These are phyloP conservation scores for Cnemophilus loriae DNA, from an alignment of 2,113 vertebrate genomes.

Conservation along the genomic window DNA sequence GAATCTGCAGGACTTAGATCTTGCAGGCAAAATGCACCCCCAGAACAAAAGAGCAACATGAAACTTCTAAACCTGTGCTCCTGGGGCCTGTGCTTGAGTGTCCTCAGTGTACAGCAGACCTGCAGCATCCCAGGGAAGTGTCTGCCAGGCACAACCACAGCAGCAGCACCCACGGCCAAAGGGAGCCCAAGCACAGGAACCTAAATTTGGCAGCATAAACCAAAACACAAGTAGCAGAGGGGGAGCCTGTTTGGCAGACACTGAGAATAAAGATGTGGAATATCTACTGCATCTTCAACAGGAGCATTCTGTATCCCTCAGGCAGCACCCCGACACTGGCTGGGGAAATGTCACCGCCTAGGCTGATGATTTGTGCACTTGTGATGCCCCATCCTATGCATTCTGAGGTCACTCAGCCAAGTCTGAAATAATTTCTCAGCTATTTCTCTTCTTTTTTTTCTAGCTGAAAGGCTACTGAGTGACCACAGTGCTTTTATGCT, in stretches of 20 bases:
- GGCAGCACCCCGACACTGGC: not conserved
- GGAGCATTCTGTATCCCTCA: not conserved
- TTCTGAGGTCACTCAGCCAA: not conserved
- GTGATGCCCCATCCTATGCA: accelerated
- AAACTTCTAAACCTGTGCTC: not conserved
- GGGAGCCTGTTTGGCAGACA: not conserved
- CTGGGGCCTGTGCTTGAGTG: not conserved
- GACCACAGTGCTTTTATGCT: not conserved
- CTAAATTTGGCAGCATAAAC: not conserved
- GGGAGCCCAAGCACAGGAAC: not conserved
- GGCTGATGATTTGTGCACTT: not conserved
- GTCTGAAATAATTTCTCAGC: not conserved
- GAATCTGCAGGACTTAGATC: not conserved
- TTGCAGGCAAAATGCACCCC: not conserved
- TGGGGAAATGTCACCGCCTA: not conserved
- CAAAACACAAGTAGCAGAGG: accelerated
- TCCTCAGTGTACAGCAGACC: accelerated
- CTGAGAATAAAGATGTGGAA: not conserved
- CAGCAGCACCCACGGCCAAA: not conserved
- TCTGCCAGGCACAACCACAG: not conserved
- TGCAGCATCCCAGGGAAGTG: not conserved
- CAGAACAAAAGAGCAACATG: not conserved
- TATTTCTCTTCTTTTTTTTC: not conserved
- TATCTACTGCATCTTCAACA: not conserved
- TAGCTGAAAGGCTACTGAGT: not conserved